Evolutionary conservation across 2,888 invertebrate genomes (phyloP).

Genomic region (Chydorus sphaericus): DNA sequence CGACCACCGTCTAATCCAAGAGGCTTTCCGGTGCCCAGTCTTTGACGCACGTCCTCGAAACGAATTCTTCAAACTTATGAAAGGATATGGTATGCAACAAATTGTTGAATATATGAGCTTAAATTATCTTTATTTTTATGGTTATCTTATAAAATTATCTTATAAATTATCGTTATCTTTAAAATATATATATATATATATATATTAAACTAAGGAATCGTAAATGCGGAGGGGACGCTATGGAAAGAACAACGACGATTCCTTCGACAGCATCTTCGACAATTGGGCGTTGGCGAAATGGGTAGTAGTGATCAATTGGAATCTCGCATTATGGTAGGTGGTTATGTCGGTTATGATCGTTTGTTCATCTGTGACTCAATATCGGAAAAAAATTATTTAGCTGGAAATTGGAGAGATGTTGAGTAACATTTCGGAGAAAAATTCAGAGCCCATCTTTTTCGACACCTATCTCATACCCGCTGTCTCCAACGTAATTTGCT

Average conservation of each 20-base stretch:
- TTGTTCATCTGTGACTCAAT: background rate
- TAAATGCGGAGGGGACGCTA: conserved; percentile 71
- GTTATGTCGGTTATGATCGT: too few species aligned
- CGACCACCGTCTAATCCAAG: conserved; percentile 70
- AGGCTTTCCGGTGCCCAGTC: conserved; percentile 69
- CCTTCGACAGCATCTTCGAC: conserved; percentile 65
- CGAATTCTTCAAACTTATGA: conserved; percentile 68
- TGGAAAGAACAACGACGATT: conserved; percentile 85
- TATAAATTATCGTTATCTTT: background rate
- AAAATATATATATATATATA: background rate
- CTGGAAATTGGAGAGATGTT: conserved; percentile 62
- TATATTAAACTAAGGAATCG: conserved; percentile 50
- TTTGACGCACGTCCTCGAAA: conserved; percentile 77
- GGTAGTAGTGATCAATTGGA: conserved; percentile 73
- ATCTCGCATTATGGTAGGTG: conserved; percentile 62
- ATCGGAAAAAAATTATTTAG: conserved; percentile 28
- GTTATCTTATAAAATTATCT: background rate
- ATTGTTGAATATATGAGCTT: too few species aligned
- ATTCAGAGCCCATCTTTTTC: conserved; percentile 52
- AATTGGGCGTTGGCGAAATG: conserved; percentile 73
- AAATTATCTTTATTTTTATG: too few species aligned
- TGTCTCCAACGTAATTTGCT: conserved; percentile 80
- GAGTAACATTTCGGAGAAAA: conserved; percentile 42
- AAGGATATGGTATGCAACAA: conserved; percentile 73
- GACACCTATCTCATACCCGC: conserved; percentile 61